Base-by-base conservation (phyloP, 2,888 invertebrate genomes). In the Tigriopus californicus region DNA sequence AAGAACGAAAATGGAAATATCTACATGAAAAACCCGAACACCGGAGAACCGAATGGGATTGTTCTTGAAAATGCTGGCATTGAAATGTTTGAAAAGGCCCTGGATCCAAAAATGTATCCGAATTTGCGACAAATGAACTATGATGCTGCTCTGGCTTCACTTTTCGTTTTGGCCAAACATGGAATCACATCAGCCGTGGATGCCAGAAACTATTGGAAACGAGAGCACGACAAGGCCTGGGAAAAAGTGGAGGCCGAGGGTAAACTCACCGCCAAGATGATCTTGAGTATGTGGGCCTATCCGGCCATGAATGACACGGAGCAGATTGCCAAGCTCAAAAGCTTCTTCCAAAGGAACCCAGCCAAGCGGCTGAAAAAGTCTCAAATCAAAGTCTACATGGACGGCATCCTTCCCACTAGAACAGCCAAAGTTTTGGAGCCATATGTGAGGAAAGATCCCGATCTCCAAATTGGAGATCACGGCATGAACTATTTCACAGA, bases 341-440 rank as follows among this genome's bases (percentile, higher is more conserved):
- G 25, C 51, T 24, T 51, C 13, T 24, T 18, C 20, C 20, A 15
- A 18, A 2, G n/a, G 4, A 20, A 51, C 11, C 20, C 51, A 18
- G 51, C n/a, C 15, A 20, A n/a, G n/a, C n/a, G 20, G 11, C 12
- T 51, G 13, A 20, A 22, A 51, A 51, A n/a, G 51, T 22, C 20
- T 5, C 51, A 51, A 11, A 51, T 51, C 51, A 51, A 51, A 18
- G 51, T 51, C 18, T 51, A 51, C 22, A n/a, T 24, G 22, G 51
- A 51, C 13, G 51, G 51, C n/a, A 13, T 51, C n/a, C 12, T 51
- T 5, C 18, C n/a, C 18, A 22, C 18, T 18, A 3, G 18, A 22
- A 51, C 51, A 12, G 51, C 51, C 3, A 22, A 15, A 13, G 20
- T 20, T n/a, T 20, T 51, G 5, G 20, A 20, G 2, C 18, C 15